These are phyloP conservation scores for Amphiura filiformis DNA, from an alignment of 35 echinoderm and acorn worm species.

Conservation along the genomic window DNA sequence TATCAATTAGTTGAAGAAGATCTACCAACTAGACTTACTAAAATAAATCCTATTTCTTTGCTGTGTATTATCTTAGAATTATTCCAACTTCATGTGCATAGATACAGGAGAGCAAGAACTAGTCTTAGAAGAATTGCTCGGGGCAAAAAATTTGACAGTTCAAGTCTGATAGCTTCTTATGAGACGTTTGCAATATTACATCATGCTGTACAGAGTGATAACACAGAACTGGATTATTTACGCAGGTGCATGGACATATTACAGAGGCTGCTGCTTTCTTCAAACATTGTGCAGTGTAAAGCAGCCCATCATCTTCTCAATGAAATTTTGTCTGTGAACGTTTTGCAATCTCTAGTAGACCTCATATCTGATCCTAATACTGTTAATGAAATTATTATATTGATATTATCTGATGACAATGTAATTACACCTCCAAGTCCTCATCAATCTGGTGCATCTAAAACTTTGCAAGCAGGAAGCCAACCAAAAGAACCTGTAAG, in stretches of 20 bases:
- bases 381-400: neutral
- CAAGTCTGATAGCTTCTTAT: neutral
- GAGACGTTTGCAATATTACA: neutral
- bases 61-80: neutral
- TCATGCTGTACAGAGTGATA: neutral
- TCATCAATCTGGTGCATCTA: neutral
- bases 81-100: neutral
- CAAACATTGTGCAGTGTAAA: neutral
- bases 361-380: neutral
- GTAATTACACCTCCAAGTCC: neutral
- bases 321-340: neutral
- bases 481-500: too few species aligned
- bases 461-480: neutral
- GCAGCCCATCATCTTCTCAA: neutral
- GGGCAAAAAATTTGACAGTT: neutral
- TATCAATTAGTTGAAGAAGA: neutral
- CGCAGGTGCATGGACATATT: neutral
- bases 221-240: neutral
- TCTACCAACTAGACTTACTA: neutral
- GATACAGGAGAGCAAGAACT: neutral
- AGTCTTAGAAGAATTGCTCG: neutral
- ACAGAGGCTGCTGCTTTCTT: neutral
- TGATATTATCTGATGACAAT: neutral
- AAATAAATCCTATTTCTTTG: neutral
- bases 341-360: neutral